Evolutionary conservation across 2,797 vertebrate species (phyloP).

Genomic region (Morus bassanus): DNA sequence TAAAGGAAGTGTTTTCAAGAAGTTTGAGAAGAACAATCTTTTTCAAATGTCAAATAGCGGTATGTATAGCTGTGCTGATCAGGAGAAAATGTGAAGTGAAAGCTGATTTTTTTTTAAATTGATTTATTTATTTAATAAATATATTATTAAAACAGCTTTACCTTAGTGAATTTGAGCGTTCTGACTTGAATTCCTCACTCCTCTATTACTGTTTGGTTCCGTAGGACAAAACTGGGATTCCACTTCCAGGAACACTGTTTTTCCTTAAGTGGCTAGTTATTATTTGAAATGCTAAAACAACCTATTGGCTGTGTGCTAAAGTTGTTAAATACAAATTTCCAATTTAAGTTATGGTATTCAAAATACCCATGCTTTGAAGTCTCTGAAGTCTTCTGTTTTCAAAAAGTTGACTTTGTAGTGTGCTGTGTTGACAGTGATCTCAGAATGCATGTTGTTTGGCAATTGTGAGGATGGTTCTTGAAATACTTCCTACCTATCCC

Average conservation of each 20-base stretch:
- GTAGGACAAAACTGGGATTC: not conserved
- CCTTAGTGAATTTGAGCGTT: not conserved
- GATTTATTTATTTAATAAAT: not conserved
- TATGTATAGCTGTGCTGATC: constrained; percentile 71
- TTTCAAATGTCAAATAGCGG: constrained; percentile 99
- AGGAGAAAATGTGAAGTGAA: not conserved
- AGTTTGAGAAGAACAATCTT: constrained; percentile 98
- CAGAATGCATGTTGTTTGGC: not conserved
- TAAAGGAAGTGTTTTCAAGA: constrained; percentile 99
- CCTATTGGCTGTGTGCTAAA: not conserved
- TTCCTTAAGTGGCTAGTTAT: not conserved
- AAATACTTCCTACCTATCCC: not conserved
- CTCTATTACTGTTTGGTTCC: not conserved
- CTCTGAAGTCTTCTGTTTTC: not conserved
- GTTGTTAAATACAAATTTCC: not conserved
- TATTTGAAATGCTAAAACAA: not conserved
- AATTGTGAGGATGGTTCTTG: not conserved
- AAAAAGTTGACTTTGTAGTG: not conserved
- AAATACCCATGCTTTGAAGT: not conserved
- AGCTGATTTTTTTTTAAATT: not conserved
- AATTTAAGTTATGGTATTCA: not conserved
- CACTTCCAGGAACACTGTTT: not conserved
- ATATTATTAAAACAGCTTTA: not conserved
- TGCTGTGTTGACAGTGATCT: not conserved
- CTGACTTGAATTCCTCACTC: not conserved